phyloP scores from a whole-genome alignment of 2,113 vertebrate species.

The Galeopterus variegatus region DNA sequence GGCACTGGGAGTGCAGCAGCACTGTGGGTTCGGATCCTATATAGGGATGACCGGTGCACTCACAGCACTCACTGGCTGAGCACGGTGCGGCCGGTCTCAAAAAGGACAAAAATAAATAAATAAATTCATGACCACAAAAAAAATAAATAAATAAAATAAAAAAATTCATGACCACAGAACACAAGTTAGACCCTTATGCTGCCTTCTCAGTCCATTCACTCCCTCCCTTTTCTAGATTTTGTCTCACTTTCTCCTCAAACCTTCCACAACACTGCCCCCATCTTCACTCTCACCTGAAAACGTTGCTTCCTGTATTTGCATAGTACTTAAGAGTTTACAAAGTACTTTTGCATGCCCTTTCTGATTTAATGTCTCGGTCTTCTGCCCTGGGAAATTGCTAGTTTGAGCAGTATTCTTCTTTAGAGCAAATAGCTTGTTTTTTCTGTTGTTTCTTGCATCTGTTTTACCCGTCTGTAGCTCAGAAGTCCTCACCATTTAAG shows the following conservation, averaged over 20 bases:
- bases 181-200: background rate
- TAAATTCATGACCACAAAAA: conserved; percentile 41
- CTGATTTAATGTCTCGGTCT: conserved; percentile 11
- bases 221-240: background rate
- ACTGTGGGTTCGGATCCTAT: too few species aligned
- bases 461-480: conserved; percentile 28
- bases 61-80: too few species aligned
- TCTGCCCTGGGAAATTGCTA: conserved; percentile 33
- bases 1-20: too few species aligned
- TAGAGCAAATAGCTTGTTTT: conserved; percentile 45
- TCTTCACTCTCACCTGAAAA: background rate
- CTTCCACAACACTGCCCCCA: background rate
- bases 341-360: conserved; percentile 37
- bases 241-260: background rate
- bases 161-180: conserved; percentile 32
- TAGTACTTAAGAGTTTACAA: conserved; percentile 47
- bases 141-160: too few species aligned
- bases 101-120: too few species aligned
- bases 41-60: too few species aligned
- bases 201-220: background rate
- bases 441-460: conserved; percentile 28
- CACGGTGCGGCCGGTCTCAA: too few species aligned
- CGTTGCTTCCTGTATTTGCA: conserved; percentile 32
- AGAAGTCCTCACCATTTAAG: conserved; percentile 21
- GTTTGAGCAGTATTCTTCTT: conserved; percentile 38